Evolutionary conservation across 2,113 vertebrate species (phyloP), one percentile per base, ranked within the genome.

Genomic region (Hipposideros armiger): DNA sequence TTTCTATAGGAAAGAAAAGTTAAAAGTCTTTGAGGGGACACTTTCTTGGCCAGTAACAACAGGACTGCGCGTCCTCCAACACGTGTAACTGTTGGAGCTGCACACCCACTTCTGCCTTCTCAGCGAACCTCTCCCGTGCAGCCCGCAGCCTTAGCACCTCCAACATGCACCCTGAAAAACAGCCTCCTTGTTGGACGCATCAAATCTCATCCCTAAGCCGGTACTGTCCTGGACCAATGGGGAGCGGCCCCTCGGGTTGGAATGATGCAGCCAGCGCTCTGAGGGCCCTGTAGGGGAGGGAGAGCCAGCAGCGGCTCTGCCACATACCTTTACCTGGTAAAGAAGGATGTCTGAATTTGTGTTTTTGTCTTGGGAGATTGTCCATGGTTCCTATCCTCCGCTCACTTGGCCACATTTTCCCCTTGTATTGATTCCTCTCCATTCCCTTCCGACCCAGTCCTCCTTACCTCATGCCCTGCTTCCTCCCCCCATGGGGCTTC

Each of bases 181-280:
- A 72, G 36, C 5, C 36, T 66, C 30, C 56, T 47, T 19, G 11
- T 54, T 67, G 62, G 45, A 90, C 45, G 58, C 26, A n/a, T 70
- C 52, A 76, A 36, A 40, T 69, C 40, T 85, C n/a, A 24, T 95
- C 80, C 87, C 86, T 60, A 73, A 81, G 36, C 47, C 50, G 42
- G 32, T 24, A 26, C 11, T 45, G 4, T 54, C 81, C 52, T 56
- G 54, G 72, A 26, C 5, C n/a, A 74, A 13, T 74, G 47, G 60
- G n/a, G 73, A 50, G 32, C 20, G 0, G 0, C 19, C n/a, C 64
- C n/a, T 50, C 0, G 0, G 45, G 14, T 13, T 26, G 72, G 15
- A 62, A 7, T 52, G 36, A 4, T 20, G 9, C n/a, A 3, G 72
- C 14, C 69, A 16, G 60, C 24, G 26, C 60, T 10, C 26, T 74